Conservation (phyloP, 2,113 vertebrate species). For the Isichthys henryi region DNA sequence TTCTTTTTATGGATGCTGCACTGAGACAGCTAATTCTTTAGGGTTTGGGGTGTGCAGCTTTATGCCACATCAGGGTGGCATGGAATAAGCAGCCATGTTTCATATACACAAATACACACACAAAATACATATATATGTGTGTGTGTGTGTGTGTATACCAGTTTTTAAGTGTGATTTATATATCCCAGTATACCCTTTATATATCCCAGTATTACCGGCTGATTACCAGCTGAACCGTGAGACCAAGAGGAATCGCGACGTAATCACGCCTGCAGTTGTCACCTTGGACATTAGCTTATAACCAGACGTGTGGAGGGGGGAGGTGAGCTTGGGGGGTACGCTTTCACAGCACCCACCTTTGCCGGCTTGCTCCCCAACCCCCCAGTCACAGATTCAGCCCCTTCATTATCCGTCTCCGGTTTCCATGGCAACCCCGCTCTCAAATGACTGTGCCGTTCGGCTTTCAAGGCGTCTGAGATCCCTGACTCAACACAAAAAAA, state of each 20-base stretch:
- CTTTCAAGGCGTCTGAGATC: background rate
- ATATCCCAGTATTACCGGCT: background rate
- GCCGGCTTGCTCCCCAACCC: background rate
- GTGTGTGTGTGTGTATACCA: too few relatives aligned
- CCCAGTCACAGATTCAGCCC: constrained; percentile 12
- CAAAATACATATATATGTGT: background rate
- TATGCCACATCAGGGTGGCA: background rate
- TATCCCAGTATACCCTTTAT: background rate
- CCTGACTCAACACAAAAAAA: constrained; percentile 1
- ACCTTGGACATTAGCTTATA: background rate
- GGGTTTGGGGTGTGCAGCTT: background rate
- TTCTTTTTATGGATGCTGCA: background rate
- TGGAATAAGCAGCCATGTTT: background rate
- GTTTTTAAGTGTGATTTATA: background rate
- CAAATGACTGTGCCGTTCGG: constrained; percentile 18
- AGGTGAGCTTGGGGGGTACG: background rate
- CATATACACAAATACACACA: background rate
- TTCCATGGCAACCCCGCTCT: constrained; percentile 32
- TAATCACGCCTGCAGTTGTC: background rate
- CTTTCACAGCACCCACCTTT: background rate
- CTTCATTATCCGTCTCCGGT: constrained; percentile 27
- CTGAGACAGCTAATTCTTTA: background rate
- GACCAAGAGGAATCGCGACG: background rate
- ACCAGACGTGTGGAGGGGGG: too few relatives aligned
- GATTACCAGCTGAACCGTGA: background rate